Conservation (phyloP, 1,140 invertebrate genomes). For the Drosophila kepulauana region DNA sequence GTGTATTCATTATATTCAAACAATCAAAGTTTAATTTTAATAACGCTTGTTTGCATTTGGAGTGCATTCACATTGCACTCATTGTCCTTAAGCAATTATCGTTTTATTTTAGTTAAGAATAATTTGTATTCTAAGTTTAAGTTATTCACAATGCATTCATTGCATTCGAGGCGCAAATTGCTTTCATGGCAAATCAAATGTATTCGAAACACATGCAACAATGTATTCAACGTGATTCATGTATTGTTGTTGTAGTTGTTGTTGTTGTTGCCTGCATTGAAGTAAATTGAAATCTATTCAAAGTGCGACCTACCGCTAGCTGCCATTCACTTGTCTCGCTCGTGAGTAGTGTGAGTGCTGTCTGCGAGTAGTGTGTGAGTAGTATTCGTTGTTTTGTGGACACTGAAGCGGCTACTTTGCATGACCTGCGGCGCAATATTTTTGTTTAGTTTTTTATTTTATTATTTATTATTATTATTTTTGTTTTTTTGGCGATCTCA, state of each 20-base stretch:
- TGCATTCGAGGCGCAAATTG: neutral
- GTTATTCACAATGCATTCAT: neutral
- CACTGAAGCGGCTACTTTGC: constrained; percentile 68
- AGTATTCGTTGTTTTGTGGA: constrained; percentile 26
- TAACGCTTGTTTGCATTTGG: too few species aligned
- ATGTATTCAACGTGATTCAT: constrained; percentile 20
- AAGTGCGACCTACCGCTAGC: constrained; percentile 3
- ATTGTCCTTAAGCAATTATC: too few species aligned
- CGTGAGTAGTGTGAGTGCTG: neutral
- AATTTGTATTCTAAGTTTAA: neutral
- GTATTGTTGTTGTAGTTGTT: neutral
- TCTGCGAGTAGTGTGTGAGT: neutral
- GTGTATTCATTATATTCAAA: too few species aligned
- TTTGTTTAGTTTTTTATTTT: too few species aligned
- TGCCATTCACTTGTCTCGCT: constrained; percentile 37
- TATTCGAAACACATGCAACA: neutral
- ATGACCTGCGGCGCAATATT: constrained; percentile 51
- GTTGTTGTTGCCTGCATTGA: constrained; percentile 33
- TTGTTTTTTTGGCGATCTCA: neutral
- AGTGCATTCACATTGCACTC: too few species aligned
- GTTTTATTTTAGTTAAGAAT: too few species aligned
- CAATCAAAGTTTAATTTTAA: too few species aligned
- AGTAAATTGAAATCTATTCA: constrained; percentile 21
- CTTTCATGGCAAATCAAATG: neutral
- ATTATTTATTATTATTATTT: too few species aligned